These are phyloP conservation scores for Drosophila melanica DNA, from an alignment of 1,140 invertebrate species.

Conservation along the genomic window DNA sequence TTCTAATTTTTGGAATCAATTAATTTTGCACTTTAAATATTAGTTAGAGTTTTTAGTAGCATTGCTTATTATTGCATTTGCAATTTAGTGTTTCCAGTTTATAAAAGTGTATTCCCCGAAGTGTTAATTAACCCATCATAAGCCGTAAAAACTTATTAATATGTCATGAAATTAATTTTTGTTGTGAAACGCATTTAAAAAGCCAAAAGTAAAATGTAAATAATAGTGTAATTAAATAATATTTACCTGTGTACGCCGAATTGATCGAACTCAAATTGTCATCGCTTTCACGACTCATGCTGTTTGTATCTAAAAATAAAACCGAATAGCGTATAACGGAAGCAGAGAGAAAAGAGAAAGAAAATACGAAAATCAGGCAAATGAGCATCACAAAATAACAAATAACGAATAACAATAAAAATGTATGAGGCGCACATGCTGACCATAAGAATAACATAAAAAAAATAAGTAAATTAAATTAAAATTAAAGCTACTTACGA, in stretches of 20 bases:
- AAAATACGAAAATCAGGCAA: conserved; percentile 31
- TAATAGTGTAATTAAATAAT: conserved; percentile 42
- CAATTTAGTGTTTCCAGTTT: conserved; percentile 4
- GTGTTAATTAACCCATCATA: conserved; percentile 29
- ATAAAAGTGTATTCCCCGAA: background rate
- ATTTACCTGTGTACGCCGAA: conserved; percentile 82
- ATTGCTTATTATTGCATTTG: background rate
- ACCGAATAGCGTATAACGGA: conserved; percentile 51
- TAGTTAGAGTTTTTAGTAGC: background rate
- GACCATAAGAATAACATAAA: conserved; percentile 6
- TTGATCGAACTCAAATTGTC: conserved; percentile 83
- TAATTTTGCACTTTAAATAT: background rate
- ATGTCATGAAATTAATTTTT: conserved; percentile 42
- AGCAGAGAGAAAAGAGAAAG: conserved; percentile 45
- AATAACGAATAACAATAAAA: conserved; percentile 32
- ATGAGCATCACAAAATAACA: conserved; percentile 42
- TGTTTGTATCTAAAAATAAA: conserved; percentile 80
- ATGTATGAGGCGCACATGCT: conserved; percentile 2
- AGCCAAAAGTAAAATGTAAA: conserved; percentile 43
- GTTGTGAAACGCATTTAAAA: conserved; percentile 57
- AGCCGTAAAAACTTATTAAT: conserved; percentile 26
- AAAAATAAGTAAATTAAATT: conserved; percentile 52
- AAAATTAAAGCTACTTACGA: conserved; percentile 69
- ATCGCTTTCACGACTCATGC: conserved; percentile 84
- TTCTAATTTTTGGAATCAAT: too few relatives aligned